Base-by-base conservation (phyloP, 2,113 vertebrate species). In the Archilochus colubris region DNA sequence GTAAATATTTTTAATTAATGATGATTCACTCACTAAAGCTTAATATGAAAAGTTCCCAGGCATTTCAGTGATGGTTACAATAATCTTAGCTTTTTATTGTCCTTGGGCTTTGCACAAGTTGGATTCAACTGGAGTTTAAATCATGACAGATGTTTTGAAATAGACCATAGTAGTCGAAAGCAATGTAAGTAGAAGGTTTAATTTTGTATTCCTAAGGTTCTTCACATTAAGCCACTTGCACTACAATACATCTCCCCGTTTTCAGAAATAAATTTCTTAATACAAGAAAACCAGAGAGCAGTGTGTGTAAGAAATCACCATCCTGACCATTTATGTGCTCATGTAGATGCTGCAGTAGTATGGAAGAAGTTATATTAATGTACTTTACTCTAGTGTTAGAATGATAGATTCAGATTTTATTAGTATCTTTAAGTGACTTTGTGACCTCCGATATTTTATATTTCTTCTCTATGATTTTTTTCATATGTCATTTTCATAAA, bases 71-170 rank as follows among this genome's bases (percentile, higher is more conserved):
- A 76, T 7, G 19, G 10, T 16, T 73, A 62, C 43, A 77, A 53
- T 43, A 83, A 67, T 4, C 24, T 53, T 66, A 55, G 13, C 8
- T 74, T 91, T 76, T 82, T 74, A 70, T 68, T 81, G 27, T 67
- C 63, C 51, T 66, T 70, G 30, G 9, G 17, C 66, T 74, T 90
- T 67, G 28, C 57, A 51, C 19, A 40, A 62, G 7, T 63, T 86
- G 46, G 38, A 73, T 73, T 80, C n/a, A 81, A 50, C 11, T 54
- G 36, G 59, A 61, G 10, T 58, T 86, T 90, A 88, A 96, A 73
- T 80, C 44, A 75, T 87, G 48, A 72, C 62, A 91, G 79, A 85
- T 90, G 85, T 74, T 87, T 94, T 74, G 33, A 87, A 79, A 75
- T 17, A 69, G 51, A n/a, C 48, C 66, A 33, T 28, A 68, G 31